Conservation (phyloP, 2,113 vertebrate genomes). For the Heterotilapia buettikoferi region DNA sequence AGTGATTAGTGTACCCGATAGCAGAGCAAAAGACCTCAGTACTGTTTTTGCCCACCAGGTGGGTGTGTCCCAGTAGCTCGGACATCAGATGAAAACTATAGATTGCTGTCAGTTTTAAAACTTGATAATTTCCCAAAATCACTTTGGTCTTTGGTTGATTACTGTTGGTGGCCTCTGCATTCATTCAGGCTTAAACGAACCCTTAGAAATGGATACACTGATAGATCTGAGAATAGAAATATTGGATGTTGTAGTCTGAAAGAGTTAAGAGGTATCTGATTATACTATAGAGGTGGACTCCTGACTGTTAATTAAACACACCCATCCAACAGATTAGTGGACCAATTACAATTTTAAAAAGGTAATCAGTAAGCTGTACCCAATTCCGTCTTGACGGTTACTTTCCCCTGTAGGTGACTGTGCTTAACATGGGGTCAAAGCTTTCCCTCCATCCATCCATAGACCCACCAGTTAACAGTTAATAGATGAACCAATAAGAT, state of each 20-base stretch:
- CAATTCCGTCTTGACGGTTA: constrained; percentile 18
- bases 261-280: not conserved
- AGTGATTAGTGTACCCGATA: not conserved
- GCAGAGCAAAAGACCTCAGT: not conserved
- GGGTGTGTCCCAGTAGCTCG: not conserved
- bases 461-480: constrained; percentile 28
- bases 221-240: constrained; percentile 1
- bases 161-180: not conserved
- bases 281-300: not conserved
- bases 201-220: not conserved
- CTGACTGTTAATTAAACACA: constrained; percentile 21
- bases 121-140: not conserved
- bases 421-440: constrained; percentile 36
- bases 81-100: not conserved
- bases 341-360: constrained; percentile 43
- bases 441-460: constrained; percentile 26
- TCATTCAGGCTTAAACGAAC: not conserved
- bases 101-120: not conserved
- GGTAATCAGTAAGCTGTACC: constrained; percentile 30
- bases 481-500: constrained; percentile 44
- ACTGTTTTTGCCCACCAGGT: not conserved
- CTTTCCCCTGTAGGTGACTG: constrained; percentile 2
- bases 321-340: constrained; percentile 6
- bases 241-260: not conserved
- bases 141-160: not conserved